phyloP scores from a whole-genome alignment of 2,888 invertebrate species.

The Agonopterix subpropinquella region DNA sequence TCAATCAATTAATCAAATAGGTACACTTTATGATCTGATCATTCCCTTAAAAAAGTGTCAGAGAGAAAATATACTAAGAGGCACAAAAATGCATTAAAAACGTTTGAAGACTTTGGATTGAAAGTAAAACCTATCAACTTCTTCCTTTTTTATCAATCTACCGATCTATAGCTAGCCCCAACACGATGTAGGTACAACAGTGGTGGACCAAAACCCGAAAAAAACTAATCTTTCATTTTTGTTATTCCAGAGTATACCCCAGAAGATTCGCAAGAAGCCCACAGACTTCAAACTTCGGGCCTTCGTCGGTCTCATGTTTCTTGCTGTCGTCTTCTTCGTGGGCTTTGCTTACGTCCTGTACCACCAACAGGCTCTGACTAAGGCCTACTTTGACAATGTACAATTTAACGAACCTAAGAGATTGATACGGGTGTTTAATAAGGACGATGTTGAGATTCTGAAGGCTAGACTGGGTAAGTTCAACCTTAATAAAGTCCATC shows the following conservation, averaged over 20 bases:
- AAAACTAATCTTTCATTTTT: neutral
- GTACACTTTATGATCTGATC: too few species aligned
- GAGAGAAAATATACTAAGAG: too few species aligned
- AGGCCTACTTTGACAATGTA: slow-evolving; percentile 88
- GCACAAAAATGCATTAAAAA: too few species aligned
- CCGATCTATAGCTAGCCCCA: too few species aligned
- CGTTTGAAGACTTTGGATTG: too few species aligned
- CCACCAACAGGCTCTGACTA: slow-evolving; percentile 86
- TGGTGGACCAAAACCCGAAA: neutral
- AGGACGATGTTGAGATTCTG: slow-evolving; percentile 82
- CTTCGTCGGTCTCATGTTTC: slow-evolving; percentile 87
- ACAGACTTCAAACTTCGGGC: slow-evolving; percentile 87
- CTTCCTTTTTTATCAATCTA: too few species aligned
- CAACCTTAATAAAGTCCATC: too few species aligned
- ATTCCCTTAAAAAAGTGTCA: too few species aligned
- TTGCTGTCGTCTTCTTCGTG: slow-evolving; percentile 87
- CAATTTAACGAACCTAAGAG: slow-evolving; percentile 88
- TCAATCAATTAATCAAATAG: too few species aligned
- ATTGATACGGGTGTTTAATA: slow-evolving; percentile 82
- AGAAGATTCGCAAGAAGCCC: slow-evolving; percentile 82
- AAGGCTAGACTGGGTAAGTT: slow-evolving; percentile 77
- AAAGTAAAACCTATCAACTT: too few species aligned
- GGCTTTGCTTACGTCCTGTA: slow-evolving; percentile 90
- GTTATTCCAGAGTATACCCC: slow-evolving; percentile 80
- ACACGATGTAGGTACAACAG: too few species aligned